Evolutionary conservation across 2,888 invertebrate genomes (phyloP).

Genomic region (Campoplex capitator): DNA sequence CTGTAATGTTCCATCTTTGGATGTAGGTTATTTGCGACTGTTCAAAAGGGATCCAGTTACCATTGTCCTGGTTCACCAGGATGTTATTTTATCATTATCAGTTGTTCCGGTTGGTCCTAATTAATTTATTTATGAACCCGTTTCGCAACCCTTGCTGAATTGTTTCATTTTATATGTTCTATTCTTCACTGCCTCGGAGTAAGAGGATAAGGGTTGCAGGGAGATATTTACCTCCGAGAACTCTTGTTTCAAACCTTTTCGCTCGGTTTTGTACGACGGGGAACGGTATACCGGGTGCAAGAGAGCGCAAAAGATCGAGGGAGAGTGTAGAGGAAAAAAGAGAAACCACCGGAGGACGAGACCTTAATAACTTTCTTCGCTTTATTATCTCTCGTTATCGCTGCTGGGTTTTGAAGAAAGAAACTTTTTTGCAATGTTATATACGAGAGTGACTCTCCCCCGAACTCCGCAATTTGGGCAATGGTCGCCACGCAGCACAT

Average conservation of each 20-base stretch:
- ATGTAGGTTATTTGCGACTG: not conserved
- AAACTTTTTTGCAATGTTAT: conserved; percentile 63
- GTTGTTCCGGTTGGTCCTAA: conserved; percentile 78
- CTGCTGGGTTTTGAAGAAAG: conserved; percentile 64
- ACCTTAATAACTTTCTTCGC: conserved; percentile 79
- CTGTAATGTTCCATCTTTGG: not conserved
- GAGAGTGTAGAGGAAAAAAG: not conserved
- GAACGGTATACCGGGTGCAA: conserved; percentile 25
- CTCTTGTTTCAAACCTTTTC: conserved; percentile 61
- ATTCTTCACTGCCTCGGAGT: not conserved
- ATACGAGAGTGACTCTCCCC: conserved; percentile 53
- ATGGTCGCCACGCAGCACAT: conserved; percentile 12
- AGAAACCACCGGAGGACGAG: conserved; percentile 71
- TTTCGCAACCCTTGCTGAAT: conserved; percentile 47
- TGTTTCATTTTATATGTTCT: conserved; percentile 27
- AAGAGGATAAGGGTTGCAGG: conserved; percentile 17
- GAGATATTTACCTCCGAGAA: conserved; percentile 59
- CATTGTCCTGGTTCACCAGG: conserved; percentile 74
- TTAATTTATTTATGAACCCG: conserved; percentile 83
- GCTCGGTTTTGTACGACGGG: conserved; percentile 41
- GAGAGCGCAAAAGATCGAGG: conserved; percentile 1
- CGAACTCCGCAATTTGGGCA: conserved; percentile 52
- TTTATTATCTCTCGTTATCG: conserved; percentile 79
- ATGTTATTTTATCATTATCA: conserved; percentile 83
- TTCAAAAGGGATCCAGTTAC: not conserved